Evolutionary conservation across 2,797 vertebrate species (phyloP), one percentile per base, ranked within the genome.

Genomic region (Neosalanx taihuensis): DNA sequence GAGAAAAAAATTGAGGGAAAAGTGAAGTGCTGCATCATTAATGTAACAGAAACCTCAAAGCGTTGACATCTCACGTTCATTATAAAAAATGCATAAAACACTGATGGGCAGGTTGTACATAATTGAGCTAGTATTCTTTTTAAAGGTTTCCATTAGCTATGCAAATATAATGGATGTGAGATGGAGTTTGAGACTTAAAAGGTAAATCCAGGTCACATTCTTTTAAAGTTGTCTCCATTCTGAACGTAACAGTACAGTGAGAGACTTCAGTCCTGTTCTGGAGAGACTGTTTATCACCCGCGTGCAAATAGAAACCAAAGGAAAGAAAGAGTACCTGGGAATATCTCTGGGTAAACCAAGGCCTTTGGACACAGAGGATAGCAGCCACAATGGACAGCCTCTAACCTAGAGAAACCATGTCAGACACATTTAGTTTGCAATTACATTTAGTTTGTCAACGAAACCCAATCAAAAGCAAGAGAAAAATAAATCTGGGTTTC

Each of bases 291-390:
- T n/a, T 9, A 5, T 23, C 18, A 57, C 7, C 4, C 6, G 20
- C 17, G 12, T 41, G 9, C 35, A 59, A 41, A 67, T 30, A 37
- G 33, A 56, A 61, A 41, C 12, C 35, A 37, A 65, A 26, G 18
- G 49, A 18, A 56, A 58, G 1, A 37, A n/a, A 65, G 17, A 30
- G 83, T 94, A 99, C 97, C 95, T 94, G 95, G 95, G 76, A 97
- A 98, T 84, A 98, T 95, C 83, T 99, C 97, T 0, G 97, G 97
- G 89, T 98, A 99, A 69, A 97, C 97, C 77, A 99, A 86, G 72
- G 94, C 91, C 69, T 93, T 96, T 13, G 97, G 97, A 90, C 96
- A 99, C 72, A 99, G 91, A 0, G 97, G 97, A 9, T 94, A 98
- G 74, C 97, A 99, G 58, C 97, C 97, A 17, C 97, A 99, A 84